These are phyloP conservation scores for Wiebesia pumilae DNA, from an alignment of 1,140 invertebrate genomes.

Conservation along the genomic window DNA sequence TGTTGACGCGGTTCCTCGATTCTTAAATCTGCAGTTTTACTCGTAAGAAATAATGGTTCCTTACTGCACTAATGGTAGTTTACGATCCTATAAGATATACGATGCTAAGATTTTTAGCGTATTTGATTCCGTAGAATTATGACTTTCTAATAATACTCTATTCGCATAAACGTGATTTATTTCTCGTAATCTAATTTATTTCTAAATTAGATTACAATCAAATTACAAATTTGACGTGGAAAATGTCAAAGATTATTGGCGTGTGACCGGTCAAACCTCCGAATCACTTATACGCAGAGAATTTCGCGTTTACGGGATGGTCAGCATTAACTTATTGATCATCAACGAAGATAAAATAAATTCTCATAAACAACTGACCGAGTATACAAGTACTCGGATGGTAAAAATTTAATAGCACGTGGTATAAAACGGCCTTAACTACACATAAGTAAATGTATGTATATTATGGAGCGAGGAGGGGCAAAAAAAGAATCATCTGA, in stretches of 20 bases:
- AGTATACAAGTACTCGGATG: background rate
- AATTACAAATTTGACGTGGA: too few relatives aligned
- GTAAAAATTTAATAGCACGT: background rate
- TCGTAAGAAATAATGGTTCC: background rate
- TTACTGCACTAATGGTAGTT: background rate
- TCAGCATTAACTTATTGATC: constrained; percentile 1
- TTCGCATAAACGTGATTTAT: too few relatives aligned
- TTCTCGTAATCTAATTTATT: too few relatives aligned
- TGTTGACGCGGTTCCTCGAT: background rate
- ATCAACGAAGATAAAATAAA: background rate
- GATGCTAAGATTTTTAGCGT: background rate
- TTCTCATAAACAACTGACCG: background rate
- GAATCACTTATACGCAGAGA: background rate
- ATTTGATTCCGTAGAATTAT: background rate
- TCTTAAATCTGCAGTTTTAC: background rate
- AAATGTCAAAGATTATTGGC: background rate
- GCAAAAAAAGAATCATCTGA: background rate
- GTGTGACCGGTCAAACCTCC: background rate
- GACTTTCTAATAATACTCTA: too few relatives aligned
- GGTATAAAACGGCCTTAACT: background rate
- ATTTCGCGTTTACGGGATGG: background rate
- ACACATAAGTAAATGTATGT: background rate
- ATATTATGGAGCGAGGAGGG: background rate
- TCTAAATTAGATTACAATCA: too few relatives aligned
- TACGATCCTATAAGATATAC: background rate